Evolutionary conservation across 2,113 vertebrate species (phyloP), one percentile per base, ranked within the genome.

Genomic region (Turdus rufiventris): DNA sequence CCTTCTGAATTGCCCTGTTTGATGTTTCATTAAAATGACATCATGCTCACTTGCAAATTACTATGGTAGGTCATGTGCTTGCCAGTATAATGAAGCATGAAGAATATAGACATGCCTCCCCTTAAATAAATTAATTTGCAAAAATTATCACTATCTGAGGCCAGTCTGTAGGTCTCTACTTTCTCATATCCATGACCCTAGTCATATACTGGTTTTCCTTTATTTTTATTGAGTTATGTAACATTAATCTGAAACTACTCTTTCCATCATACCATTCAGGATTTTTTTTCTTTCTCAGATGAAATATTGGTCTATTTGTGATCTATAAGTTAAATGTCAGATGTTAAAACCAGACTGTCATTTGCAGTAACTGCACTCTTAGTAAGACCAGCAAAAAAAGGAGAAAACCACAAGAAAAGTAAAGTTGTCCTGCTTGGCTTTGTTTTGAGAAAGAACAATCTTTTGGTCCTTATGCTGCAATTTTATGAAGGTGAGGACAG

Each of bases 11-110:
- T 90, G 60, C 89, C 71, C 72, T 94, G 60, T 66, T 74, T 95
- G 91, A 96, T 91, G 67, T 96, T 95, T 95, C 89, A 96, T 96
- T 94, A 95, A 88, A 96, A 96, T 91, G 85, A 94, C 93, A 96
- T 96, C 94, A 91, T 83, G 71, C 58, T 85, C 78, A 83, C 85
- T 97, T 88, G 67, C 94, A 95, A 83, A 93, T 95, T 88, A 89
- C 81, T 74, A 48, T 83, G 47, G 42, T 65, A 91, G 72, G 82
- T 88, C 93, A 67, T 95, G 67, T 83, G 60, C 47, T 82, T 95
- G 81, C 43, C 40, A 80, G 51, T 58, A 89, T 88, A 96, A 93
- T 88, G 93, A 88, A 88, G 67, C 67, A 91, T 88, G 60, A 96
- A 89, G 29, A 94, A 91, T 90, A 88, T 24, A 91, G 71, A 73